Evolutionary conservation across 1,140 invertebrate species (phyloP), one percentile per base, ranked within the genome.

Genomic region (Lepidotrigona ventralis): DNA sequence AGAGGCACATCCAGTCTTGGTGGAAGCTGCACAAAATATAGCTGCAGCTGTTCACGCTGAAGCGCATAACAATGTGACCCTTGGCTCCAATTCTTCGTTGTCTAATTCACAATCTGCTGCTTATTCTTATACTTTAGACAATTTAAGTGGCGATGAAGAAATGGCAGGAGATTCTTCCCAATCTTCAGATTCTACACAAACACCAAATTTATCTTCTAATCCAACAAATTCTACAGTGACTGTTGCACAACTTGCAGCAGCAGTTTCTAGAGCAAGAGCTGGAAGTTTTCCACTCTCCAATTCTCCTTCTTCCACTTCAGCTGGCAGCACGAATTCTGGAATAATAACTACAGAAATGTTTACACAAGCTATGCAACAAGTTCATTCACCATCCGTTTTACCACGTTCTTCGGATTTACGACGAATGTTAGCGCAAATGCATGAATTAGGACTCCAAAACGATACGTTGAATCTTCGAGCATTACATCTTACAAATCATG

Each of bases 371-470:
- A 95, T 96, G 91, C 95, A 95, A 85, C 94, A 95, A 85, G 95
- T 88, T 12, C 68, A 70, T 70, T 74, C 91, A 46, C 87, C 88
- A 26, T 60, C 88, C 5, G 75, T 88, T 9, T 73, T 89, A 26
- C 82, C 91, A 0, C 88, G 88, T 69, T 33, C 85, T 2, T 78
- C 88, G 14, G 91, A 94, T 78, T 77, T 94, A 4, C 91, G 93
- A 51, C 86, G 82, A 58, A 97, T 99, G 92, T 93, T 99, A 78
- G 96, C 97, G 70, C 97, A 98, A 91, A 96, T 99, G 95, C 95
- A 97, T 56, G 96, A 96, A 85, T 97, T 99, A 96, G 98, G 98
- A 66, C 97, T 99, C 90, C 95, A 96, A 4, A 97, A 99, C 93
- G 96, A 98, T 88, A 96, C 96, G 69, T 95, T 97, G 33, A 99